phyloP scores from a whole-genome alignment of 2,797 vertebrate species.

The Anguilla marmorata region DNA sequence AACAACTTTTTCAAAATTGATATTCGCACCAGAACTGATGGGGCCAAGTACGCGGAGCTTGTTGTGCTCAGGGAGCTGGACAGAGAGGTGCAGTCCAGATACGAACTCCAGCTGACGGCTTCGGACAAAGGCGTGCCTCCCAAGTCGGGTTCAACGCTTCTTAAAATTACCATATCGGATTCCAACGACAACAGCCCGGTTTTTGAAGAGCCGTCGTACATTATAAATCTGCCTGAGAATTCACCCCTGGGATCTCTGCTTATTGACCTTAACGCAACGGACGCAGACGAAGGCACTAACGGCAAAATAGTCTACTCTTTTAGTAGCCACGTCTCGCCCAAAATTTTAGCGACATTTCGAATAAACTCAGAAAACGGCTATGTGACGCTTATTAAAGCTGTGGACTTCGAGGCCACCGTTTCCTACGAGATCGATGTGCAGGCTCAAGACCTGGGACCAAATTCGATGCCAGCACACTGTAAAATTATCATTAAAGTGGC shows the following conservation, averaged over 20 bases:
- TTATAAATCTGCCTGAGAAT: constrained; percentile 85
- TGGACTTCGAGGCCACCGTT: constrained; percentile 87
- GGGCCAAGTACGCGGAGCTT: constrained; percentile 91
- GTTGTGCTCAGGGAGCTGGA: constrained; percentile 89
- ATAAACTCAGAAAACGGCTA: constrained; percentile 88
- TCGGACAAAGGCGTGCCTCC: constrained; percentile 90
- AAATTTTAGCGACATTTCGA: constrained; percentile 89
- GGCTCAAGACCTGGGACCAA: constrained; percentile 94
- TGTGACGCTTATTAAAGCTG: constrained; percentile 82
- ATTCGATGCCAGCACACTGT: constrained; percentile 95
- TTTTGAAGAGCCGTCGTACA: constrained; percentile 85
- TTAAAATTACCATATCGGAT: constrained; percentile 89
- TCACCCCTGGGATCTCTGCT: constrained; percentile 85
- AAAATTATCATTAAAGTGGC: constrained; percentile 92
- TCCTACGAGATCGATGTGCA: constrained; percentile 95
- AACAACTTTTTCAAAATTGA: constrained; percentile 89
- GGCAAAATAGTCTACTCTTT: constrained; percentile 93
- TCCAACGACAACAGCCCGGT: constrained; percentile 95
- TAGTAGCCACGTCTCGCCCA: constrained; percentile 89
- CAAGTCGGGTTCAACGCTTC: constrained; percentile 84
- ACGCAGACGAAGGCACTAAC: constrained; percentile 92
- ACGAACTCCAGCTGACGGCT: constrained; percentile 90
- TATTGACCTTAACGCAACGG: constrained; percentile 91
- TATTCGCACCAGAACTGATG: constrained; percentile 87
- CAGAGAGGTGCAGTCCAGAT: constrained; percentile 83